Percentiles rank a stretch among this genome's conserved stretches.
phyloP scores from a whole-genome alignment of 2,888 invertebrate species.

The Neoscelio sp. region DNA sequence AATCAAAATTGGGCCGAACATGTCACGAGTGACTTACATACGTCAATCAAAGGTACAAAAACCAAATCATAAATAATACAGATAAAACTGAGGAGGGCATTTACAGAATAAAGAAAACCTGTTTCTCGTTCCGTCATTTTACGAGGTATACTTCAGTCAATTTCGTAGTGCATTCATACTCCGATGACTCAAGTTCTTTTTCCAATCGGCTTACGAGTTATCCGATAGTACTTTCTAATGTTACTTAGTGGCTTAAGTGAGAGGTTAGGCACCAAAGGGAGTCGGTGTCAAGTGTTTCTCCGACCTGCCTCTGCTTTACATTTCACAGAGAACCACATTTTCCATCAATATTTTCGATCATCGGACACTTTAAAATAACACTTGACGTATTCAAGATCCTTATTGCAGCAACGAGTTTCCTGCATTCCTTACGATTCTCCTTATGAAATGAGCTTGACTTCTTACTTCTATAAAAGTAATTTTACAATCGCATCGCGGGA shows the following conservation, averaged over 20 bases:
- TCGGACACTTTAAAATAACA: slow-evolving; percentile 22
- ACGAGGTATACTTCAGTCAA: slow-evolving; percentile 39
- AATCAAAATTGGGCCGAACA: no score
- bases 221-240: slow-evolving; percentile 65
- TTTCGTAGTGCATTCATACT: slow-evolving; percentile 43
- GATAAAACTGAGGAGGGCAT: slow-evolving; percentile 14
- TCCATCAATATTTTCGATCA: slow-evolving; percentile 43
- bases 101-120: slow-evolving; percentile 24
- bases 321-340: slow-evolving; percentile 39
- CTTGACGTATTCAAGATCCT: slow-evolving; percentile 21
- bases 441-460: no score
- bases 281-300: slow-evolving; percentile 58
- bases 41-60: not conserved
- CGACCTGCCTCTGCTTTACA: slow-evolving; percentile 46
- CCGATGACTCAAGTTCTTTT: slow-evolving; percentile 55
- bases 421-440: no score
- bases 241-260: slow-evolving; percentile 56
- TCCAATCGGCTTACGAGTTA: slow-evolving; percentile 60
- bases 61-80: slow-evolving; percentile 8
- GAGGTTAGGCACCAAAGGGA: slow-evolving; percentile 50
- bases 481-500: no score
- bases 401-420: no score
- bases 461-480: no score
- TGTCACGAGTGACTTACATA: not conserved
- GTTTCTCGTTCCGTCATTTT: slow-evolving; percentile 43